phyloP scores from a whole-genome alignment of 2,797 vertebrate genomes.

The Octomys mimax region DNA sequence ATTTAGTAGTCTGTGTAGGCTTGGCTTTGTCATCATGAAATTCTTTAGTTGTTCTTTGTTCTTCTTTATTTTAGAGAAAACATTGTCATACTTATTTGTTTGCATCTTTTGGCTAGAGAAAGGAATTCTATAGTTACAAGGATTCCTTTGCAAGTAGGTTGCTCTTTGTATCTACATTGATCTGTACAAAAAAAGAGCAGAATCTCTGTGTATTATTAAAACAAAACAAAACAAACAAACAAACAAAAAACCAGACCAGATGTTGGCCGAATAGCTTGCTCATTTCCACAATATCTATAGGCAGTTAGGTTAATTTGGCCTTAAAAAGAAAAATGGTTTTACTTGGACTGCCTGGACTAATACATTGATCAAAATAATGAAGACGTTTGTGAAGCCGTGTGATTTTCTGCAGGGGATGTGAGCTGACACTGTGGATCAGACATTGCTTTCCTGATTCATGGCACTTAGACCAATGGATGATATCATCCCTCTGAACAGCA shows the following conservation, averaged over 20 bases:
- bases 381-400: background rate
- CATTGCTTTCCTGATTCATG: background rate
- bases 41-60: too few relatives aligned
- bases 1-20: too few relatives aligned
- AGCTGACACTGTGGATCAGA: background rate
- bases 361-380: background rate
- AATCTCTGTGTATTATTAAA: background rate
- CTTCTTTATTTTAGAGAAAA: slow-evolving; percentile 13
- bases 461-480: background rate
- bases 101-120: background rate
- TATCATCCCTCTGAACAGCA: background rate
- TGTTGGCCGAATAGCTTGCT: background rate
- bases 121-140: background rate
- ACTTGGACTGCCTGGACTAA: background rate
- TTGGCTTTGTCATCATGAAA: too few relatives aligned
- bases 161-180: accelerated
- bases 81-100: background rate
- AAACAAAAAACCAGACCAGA: background rate
- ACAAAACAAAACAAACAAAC: too few relatives aligned
- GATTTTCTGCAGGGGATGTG: background rate
- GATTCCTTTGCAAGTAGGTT: background rate
- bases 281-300: background rate
- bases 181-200: too few relatives aligned
- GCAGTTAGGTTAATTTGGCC: background rate
- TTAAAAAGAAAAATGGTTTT: background rate